Conservation (phyloP, 2,113 vertebrate species). For the Corynorhinus townsendii region DNA sequence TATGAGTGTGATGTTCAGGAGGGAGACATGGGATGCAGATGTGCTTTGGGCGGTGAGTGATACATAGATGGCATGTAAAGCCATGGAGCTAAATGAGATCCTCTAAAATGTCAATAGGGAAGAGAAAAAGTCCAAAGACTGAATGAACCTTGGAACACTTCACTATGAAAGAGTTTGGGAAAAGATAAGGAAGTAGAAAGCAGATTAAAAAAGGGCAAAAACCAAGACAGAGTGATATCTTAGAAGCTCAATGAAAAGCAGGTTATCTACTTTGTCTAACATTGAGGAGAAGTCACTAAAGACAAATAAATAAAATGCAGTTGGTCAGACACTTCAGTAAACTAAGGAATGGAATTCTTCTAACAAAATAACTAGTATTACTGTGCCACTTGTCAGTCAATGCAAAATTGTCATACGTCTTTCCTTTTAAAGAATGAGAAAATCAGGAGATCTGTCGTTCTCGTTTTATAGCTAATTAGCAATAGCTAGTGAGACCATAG, state of each 20-base stretch:
- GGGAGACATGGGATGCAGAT: not conserved
- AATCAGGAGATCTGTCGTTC: not conserved
- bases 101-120: not conserved
- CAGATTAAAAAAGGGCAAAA: not conserved
- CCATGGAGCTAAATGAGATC: not conserved
- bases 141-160: not conserved
- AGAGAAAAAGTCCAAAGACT: not conserved
- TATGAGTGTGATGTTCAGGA: not conserved
- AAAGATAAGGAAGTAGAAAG: not conserved
- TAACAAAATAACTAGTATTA: not conserved
- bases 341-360: not conserved
- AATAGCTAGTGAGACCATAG: not conserved
- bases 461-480: not conserved
- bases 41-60: not conserved
- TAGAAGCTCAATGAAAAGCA: not conserved
- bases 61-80: not conserved
- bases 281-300: not conserved
- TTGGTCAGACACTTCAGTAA: not conserved
- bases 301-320: not conserved
- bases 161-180: not conserved
- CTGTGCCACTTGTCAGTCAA: not conserved
- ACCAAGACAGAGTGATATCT: not conserved
- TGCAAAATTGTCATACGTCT: not conserved
- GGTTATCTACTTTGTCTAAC: not conserved
- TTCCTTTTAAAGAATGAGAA: not conserved